Percentiles rank a stretch among this genome's conserved stretches.
Evolutionary conservation across 2,888 invertebrate species (phyloP).

Genomic region (Entomobrya proxima): DNA sequence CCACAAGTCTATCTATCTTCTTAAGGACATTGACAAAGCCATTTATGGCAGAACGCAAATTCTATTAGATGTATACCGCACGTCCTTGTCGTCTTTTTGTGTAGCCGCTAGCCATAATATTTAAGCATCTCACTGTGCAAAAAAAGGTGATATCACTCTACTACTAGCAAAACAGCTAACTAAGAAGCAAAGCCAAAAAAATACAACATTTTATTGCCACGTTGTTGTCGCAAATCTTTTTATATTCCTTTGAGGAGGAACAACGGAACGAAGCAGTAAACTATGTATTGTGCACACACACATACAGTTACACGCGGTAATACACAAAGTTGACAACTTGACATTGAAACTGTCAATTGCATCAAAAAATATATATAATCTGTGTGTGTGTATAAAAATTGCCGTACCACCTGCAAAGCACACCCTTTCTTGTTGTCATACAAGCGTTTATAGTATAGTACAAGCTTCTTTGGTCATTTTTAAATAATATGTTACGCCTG

Average conservation of each 20-base stretch:
- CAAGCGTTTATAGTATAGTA: neutral
- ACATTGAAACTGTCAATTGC: constrained; percentile 66
- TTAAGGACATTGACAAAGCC: neutral
- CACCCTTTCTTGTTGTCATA: constrained; percentile 38
- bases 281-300: too few species aligned
- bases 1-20: neutral
- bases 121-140: too few species aligned
- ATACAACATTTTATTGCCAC: constrained; percentile 15
- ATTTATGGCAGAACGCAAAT: neutral
- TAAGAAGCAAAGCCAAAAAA: too few species aligned
- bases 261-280: too few species aligned
- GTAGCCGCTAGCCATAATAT: too few species aligned
- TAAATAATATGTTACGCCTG: neutral
- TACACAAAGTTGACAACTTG: constrained; percentile 50
- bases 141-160: too few species aligned
- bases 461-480: constrained; percentile 5
- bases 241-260: constrained; percentile 1
- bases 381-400: too few species aligned
- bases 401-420: constrained; percentile 3
- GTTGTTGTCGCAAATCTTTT: constrained; percentile 26
- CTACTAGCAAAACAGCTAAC: too few species aligned
- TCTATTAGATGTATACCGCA: neutral
- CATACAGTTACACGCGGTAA: neutral
- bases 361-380: neutral
- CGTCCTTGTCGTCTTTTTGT: neutral